Base-by-base conservation (phyloP, 2,113 vertebrate genomes). In the Rhabdornis inornatus region DNA sequence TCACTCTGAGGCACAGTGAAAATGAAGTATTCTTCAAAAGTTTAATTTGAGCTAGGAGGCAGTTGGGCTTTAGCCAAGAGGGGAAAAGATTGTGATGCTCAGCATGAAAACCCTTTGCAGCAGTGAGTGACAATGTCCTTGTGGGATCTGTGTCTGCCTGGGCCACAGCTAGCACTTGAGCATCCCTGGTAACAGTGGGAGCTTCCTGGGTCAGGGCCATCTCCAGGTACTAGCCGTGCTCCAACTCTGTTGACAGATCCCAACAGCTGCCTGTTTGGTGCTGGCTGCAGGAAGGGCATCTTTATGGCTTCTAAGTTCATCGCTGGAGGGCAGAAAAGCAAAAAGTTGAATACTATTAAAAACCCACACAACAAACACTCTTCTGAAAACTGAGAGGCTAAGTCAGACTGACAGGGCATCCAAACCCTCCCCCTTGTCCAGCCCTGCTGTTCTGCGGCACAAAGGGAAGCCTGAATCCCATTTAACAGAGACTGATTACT, bases 71-170 rank as follows among this genome's bases (percentile, higher is more conserved):
- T 28, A 61, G 74, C 10, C 30, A 75, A 56, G 44, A 31, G 28
- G 9, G 49, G 9, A 2, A 17, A 55, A 57, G 35, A 15, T 25
- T 1, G 44, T 0, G 0, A 59, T 2, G 25, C 40, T 80, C 57
- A 55, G 57, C 14, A 1, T 2, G 59, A 20, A 78, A 70, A n/a
- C 4, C 25, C 23, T 69, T 17, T 33, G 42, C 64, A 87, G 87
- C 65, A 57, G 40, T 0, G 23, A 89, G 80, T 11, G 13, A 45
- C 37, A 55, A 45, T 2, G 68, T 24, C 60, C 19, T 3, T 20
- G 30, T 14, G 44, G 40, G 44, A 15, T 44, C 16, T 45, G 39
- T 3, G 42, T 11, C 22, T 50, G 75, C 42, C 13, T 31, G 50
- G 52, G 69, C 42, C 37, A 14, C 0, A 2, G 53, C 20, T 4